A percentile compares a stretch with the other conserved stretches of the same genome.
These are phyloP conservation scores for Thalassophryne amazonica DNA, from an alignment of 2,797 vertebrate species.

Conservation along the genomic window DNA sequence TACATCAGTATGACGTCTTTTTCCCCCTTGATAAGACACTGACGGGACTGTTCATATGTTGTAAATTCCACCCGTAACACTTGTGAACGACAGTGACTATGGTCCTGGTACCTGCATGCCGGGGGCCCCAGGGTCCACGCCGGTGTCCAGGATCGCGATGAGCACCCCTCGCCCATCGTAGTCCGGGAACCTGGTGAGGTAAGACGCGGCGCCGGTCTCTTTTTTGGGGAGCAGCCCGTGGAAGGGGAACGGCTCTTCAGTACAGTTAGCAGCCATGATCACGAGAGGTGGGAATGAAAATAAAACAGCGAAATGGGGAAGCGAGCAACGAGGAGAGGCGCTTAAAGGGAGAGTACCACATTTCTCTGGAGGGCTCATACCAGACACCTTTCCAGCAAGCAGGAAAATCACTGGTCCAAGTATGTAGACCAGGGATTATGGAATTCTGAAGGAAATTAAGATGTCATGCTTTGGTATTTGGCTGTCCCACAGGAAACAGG, in stretches of 20 bases:
- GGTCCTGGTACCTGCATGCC: slow-evolving; percentile 99
- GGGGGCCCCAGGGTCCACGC: slow-evolving; percentile 95
- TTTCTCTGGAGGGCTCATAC: too few relatives aligned
- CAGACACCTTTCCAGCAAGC: too few relatives aligned
- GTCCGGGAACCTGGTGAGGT: slow-evolving; percentile 89
- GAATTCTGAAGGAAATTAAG: too few relatives aligned
- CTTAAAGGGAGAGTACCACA: slow-evolving; percentile 65
- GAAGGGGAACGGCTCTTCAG: slow-evolving; percentile 92
- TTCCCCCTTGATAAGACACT: too few relatives aligned
- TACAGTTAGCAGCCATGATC: slow-evolving; percentile 87
- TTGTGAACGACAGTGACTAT: too few relatives aligned
- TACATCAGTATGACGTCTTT: too few relatives aligned
- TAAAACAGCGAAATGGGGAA: slow-evolving; percentile 68
- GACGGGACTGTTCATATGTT: too few relatives aligned
- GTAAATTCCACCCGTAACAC: too few relatives aligned
- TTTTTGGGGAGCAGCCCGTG: slow-evolving; percentile 96
- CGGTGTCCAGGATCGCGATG: slow-evolving; percentile 92
- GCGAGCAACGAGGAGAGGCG: slow-evolving; percentile 35
- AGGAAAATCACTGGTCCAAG: too few relatives aligned
- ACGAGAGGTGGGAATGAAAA: slow-evolving; percentile 70
- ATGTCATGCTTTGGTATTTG: too few relatives aligned
- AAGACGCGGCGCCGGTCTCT: slow-evolving; percentile 92
- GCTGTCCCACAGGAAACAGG: too few relatives aligned
- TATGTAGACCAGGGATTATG: too few relatives aligned
- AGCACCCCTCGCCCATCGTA: slow-evolving; percentile 93